Evolutionary conservation across 1,140 invertebrate genomes (phyloP), one percentile per base, ranked within the genome.

Genomic region (Trichomalopsis sarcophagae): DNA sequence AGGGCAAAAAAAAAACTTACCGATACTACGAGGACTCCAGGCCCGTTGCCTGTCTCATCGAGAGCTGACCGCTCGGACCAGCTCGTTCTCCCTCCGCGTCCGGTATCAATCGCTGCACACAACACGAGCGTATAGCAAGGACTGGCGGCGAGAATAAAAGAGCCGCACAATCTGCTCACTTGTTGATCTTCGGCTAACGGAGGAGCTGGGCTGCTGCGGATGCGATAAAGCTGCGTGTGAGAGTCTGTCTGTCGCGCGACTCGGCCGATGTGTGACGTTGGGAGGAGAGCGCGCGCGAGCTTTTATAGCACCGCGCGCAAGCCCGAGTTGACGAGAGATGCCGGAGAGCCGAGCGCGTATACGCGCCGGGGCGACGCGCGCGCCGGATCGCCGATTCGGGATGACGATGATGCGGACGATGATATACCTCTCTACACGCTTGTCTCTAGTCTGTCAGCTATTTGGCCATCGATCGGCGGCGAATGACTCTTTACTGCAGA

Each of bases 241-340:
- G 68, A 30, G 68, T 44, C 79, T 86, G 1, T 40, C 75, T 33
- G 55, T 66, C 36, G 50, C 85, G 73, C 78, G 79, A n/a, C 30
- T 75, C 79, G 68, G 78, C 78, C 78, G 85, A 79, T 82, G 75
- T 86, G 62, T 86, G 76, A 86, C 68, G 76, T 27, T 62, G 11
- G 27, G 0, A 30, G 68, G 23, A 62, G 33, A 30, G 30, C 27
- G 1, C 68, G 50, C 47, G 0, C 68, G 30, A 40, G 62, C 85
- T 86, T 86, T 86, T 86, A 86, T 86, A 86, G 81, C 40, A 17
- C 47, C n/a, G 47, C 76, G 23, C n/a, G 76, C 76, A 55, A 50
- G 30, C 23, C 21, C 76, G 5, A 36, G 5, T 27, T 27, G 27
- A 27, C 27, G n/a, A 77, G 40, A 11, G 40, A 44, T 44, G 40